A percentile compares a stretch with the other conserved stretches of the same genome.
Evolutionary conservation across 2,888 invertebrate species (phyloP).

Genomic region (Drosophila leonis): DNA sequence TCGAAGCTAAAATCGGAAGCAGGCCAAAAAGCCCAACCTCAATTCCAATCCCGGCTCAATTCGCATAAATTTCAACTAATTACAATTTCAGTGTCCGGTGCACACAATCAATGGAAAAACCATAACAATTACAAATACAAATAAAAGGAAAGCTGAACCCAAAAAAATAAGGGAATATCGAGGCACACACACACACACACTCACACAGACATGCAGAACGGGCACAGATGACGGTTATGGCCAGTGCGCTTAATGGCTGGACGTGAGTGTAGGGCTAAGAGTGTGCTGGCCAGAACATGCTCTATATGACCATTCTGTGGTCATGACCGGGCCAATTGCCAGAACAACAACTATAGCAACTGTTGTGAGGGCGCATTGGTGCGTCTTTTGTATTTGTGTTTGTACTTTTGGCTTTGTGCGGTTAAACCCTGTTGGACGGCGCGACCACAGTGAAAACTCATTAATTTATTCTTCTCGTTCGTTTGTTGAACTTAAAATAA

Average conservation of each 20-base stretch:
- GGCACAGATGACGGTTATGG: conserved; percentile 74
- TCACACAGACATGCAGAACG: conserved; percentile 18
- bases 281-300: conserved; percentile 29
- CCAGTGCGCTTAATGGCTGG: conserved; percentile 65
- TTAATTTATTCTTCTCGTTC: conserved; percentile 82
- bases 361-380: conserved; percentile 48
- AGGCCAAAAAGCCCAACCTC: conserved; percentile 9
- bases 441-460: conserved; percentile 81
- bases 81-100: conserved; percentile 76
- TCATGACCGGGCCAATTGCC: conserved; percentile 50
- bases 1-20: conserved; percentile 59
- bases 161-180: conserved; percentile 19
- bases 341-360: conserved; percentile 8
- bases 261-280: conserved; percentile 39
- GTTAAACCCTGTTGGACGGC: conserved; percentile 62
- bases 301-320: conserved; percentile 60
- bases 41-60: conserved; percentile 23
- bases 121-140: conserved; percentile 76
- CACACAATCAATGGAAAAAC: conserved; percentile 65
- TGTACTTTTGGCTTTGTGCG: conserved; percentile 73
- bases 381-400: conserved; percentile 54
- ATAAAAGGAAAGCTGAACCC: conserved; percentile 45
- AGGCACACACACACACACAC: conserved; percentile 22
- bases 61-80: conserved; percentile 79
- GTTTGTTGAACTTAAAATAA: conserved; percentile 82